Conservation (phyloP, 1,140 invertebrate species). For the Drosophila punjabiensis region DNA sequence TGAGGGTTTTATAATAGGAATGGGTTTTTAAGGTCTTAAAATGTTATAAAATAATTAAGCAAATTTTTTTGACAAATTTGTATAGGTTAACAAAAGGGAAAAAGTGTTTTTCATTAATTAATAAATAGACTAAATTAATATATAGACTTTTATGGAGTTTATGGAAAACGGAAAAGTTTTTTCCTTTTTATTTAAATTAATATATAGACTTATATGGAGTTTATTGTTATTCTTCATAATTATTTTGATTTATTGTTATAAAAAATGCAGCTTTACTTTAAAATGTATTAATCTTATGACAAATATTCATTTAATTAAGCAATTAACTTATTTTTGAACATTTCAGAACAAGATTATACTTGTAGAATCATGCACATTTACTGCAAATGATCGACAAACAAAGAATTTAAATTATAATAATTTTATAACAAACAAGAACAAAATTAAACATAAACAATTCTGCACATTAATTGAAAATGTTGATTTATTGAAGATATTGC, state of each 20-base stretch:
- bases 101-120: no score
- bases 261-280: not conserved
- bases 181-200: not conserved
- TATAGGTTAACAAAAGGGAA: no score
- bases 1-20: not conserved
- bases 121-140: no score
- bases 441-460: no score
- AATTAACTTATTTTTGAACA: not conserved
- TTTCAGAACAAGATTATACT: no score
- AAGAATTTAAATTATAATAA: no score
- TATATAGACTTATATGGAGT: not conserved
- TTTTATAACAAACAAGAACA: no score
- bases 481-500: not conserved
- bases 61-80: not conserved
- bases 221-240: not conserved
- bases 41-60: not conserved
- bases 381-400: no score
- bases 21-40: not conserved
- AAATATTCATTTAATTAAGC: not conserved
- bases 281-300: not conserved
- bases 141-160: not conserved
- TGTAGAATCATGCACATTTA: no score
- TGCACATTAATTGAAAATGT: no score
- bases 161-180: not conserved
- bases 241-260: no score